Evolutionary conservation across 2,888 invertebrate species (phyloP), one percentile per base, ranked within the genome.

Genomic region (Tethea ocularis): DNA sequence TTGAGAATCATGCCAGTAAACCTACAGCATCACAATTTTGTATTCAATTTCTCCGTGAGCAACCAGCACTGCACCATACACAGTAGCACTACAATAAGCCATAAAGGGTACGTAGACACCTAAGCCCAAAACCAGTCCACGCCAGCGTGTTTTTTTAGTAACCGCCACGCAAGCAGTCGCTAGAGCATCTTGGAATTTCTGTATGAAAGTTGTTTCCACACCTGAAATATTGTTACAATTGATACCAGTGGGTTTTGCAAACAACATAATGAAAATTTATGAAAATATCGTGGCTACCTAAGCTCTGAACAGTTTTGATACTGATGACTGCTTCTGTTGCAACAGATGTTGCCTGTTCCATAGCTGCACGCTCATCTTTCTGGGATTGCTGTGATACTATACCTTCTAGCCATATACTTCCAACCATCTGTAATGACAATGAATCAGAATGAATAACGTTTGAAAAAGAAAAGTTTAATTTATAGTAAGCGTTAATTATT

Each of bases 91-190:
- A 23, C 95, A 95, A 77, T 96, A 97, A 0, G 96, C 95, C 62
- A 96, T 84, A 76, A 96, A 95, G 0, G 96, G 96, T 5, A 95
- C 94, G 24, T 95, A 94, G 60, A 96, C 94, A 0, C 96, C 96
- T 59, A 96, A 81, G 0, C 95, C 95, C 59, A 95, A 95, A 0
- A 96, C 96, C 26, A 95, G 66, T 0, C 96, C 96, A 17, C 96
- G 93, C 81, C 95, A 93, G 46, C 95, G 93, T 11, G 95, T 93
- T 72, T 94, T 95, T 60, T 91, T 91, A 4, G 90, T 84, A 0
- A 95, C 94, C 20, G 94, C 94, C 52, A 80, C 77, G 38, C 94
- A 93, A 0, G 95, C 94, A 0, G 83, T 81, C 0, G 71, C 75
- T 57, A 95, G 73, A 3, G 94, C 91, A 0, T 83, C 83, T 61